phyloP scores from a whole-genome alignment of 1,140 invertebrate genomes.

The Ooceraea biroi region DNA sequence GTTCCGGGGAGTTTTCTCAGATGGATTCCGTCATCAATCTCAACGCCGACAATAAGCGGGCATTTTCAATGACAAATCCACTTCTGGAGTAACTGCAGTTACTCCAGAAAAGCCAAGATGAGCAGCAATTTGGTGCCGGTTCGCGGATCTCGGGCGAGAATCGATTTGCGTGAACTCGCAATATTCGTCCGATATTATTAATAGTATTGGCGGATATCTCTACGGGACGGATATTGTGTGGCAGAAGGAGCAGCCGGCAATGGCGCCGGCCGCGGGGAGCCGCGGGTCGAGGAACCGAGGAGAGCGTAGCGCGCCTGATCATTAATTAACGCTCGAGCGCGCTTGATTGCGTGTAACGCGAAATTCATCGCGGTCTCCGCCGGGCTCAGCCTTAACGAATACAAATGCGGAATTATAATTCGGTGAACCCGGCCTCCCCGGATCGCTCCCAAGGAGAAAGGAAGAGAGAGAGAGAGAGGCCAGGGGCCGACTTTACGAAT shows the following conservation, averaged over 20 bases:
- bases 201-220: neutral
- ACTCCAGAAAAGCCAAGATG: too few species aligned
- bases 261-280: conserved; percentile 56
- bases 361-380: conserved; percentile 73
- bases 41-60: too few species aligned
- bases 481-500: conserved; percentile 64
- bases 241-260: conserved; percentile 24
- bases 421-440: conserved; percentile 69
- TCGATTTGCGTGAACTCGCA: neutral
- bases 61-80: too few species aligned
- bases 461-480: neutral
- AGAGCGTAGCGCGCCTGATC: conserved; percentile 64
- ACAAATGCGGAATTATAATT: conserved; percentile 83
- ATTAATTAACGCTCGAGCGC: conserved; percentile 73
- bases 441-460: conserved; percentile 65
- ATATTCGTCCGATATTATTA: neutral
- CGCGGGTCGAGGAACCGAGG: conserved; percentile 41
- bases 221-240: neutral
- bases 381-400: conserved; percentile 79
- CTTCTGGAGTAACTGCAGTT: too few species aligned
- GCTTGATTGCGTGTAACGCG: conserved; percentile 77
- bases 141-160: neutral
- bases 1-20: too few species aligned
- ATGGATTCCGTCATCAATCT: too few species aligned
- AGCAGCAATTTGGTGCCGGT: too few species aligned